Evolutionary conservation across 92 coral and sea anemone genomes (phyloP).

Genomic region (Metridium senile): DNA sequence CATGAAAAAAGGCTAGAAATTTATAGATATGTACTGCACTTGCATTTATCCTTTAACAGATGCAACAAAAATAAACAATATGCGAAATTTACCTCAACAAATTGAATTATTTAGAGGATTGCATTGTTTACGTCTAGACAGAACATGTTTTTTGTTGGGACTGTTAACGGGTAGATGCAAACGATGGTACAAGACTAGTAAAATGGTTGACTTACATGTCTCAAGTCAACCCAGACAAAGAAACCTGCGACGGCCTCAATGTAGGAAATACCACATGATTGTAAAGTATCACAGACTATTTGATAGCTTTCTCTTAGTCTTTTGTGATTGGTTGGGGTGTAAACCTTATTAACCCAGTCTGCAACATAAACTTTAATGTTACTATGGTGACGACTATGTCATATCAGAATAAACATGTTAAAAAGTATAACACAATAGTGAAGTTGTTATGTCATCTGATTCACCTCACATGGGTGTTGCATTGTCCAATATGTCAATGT

Average conservation of each 20-base stretch:
- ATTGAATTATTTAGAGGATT: no score
- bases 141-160: not conserved
- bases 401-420: no score
- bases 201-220: constrained; percentile 56
- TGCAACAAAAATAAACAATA: no score
- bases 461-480: no score
- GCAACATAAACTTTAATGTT: constrained; percentile 5
- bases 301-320: constrained; percentile 74
- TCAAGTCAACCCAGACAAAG: constrained; percentile 84
- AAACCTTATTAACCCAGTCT: constrained; percentile 88
- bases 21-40: no score
- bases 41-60: no score
- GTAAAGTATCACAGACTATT: constrained; percentile 67
- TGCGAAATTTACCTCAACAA: no score
- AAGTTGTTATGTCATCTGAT: no score
- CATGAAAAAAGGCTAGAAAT: no score
- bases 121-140: not conserved
- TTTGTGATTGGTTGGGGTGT: constrained; percentile 73
- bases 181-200: not conserved
- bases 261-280: constrained; percentile 55
- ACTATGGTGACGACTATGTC: no score
- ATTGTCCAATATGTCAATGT: no score
- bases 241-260: constrained; percentile 74
- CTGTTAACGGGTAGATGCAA: not conserved
- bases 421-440: no score